phyloP scores from a whole-genome alignment of 2,888 invertebrate species.

The Pammene fasciana region DNA sequence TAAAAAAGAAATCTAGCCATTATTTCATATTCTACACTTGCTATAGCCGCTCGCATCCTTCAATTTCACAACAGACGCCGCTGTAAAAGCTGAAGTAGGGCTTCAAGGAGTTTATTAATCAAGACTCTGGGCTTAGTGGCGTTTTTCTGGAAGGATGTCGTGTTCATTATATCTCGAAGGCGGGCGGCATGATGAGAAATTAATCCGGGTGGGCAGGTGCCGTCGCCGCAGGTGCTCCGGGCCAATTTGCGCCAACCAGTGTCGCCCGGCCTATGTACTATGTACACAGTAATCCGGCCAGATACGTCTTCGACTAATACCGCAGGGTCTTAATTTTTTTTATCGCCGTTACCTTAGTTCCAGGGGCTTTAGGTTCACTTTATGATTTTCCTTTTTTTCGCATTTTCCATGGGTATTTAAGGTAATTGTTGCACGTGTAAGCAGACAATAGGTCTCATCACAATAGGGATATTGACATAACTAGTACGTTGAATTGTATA shows the following conservation, averaged over 20 bases:
- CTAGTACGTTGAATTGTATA: not conserved
- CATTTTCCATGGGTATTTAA: not conserved
- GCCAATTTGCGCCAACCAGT: slow-evolving; percentile 66
- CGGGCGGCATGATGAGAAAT: slow-evolving; percentile 78
- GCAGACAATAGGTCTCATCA: no score
- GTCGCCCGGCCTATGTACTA: slow-evolving; percentile 34
- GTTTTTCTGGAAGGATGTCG: slow-evolving; percentile 75
- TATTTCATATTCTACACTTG: no score
- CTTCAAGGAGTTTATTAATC: slow-evolving; percentile 74
- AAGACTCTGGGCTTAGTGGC: slow-evolving; percentile 67
- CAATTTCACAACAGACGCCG: slow-evolving; percentile 51
- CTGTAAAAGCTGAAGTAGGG: slow-evolving; percentile 58
- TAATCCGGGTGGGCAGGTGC: slow-evolving; percentile 76
- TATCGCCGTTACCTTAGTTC: not conserved
- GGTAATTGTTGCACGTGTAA: not conserved
- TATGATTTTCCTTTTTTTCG: not conserved
- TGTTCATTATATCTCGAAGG: slow-evolving; percentile 75
- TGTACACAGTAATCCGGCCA: slow-evolving; percentile 29
- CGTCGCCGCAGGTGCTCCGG: slow-evolving; percentile 65
- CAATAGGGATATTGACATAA: no score
- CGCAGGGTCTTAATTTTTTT: slow-evolving; percentile 10
- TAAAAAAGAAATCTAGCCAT: no score
- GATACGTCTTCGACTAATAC: slow-evolving; percentile 35
- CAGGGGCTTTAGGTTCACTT: not conserved
- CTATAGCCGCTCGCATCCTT: slow-evolving; percentile 42